phyloP scores from a whole-genome alignment of 2,797 vertebrate species.

The Danio albolineatus region DNA sequence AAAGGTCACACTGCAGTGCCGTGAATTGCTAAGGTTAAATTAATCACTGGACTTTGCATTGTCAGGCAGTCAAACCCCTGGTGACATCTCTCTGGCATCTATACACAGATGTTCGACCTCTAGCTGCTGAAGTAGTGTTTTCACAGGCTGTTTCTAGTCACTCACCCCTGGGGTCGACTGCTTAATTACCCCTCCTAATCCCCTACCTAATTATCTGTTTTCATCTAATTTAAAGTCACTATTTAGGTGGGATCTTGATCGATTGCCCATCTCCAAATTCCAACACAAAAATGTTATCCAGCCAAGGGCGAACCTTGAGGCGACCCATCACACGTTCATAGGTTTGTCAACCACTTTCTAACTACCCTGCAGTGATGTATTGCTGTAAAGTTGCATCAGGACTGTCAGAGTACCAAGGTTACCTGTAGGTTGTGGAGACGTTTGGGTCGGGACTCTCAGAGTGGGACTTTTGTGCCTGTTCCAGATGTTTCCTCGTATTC shows the following conservation, averaged over 20 bases:
- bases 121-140: slow-evolving; percentile 18
- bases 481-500: slow-evolving; percentile 18
- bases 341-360: slow-evolving; percentile 29
- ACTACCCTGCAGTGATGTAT: slow-evolving; percentile 34
- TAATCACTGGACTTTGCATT: slow-evolving; percentile 14
- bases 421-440: slow-evolving; percentile 17
- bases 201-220: slow-evolving; percentile 66
- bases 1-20: neutral
- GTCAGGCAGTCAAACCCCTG: neutral
- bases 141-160: slow-evolving; percentile 12
- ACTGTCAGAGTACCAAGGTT: slow-evolving; percentile 54
- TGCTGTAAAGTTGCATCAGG: slow-evolving; percentile 58
- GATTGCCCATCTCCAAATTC: slow-evolving; percentile 57
- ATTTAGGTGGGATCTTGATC: slow-evolving; percentile 63
- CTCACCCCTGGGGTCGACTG: slow-evolving; percentile 60
- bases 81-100: slow-evolving; percentile 1
- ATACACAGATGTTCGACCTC: slow-evolving; percentile 8
- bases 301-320: slow-evolving; percentile 50
- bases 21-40: slow-evolving; percentile 13
- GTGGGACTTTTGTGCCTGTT: slow-evolving; percentile 11
- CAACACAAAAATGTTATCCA: slow-evolving; percentile 17
- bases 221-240: slow-evolving; percentile 68
- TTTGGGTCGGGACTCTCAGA: slow-evolving; percentile 19
- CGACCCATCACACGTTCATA: slow-evolving; percentile 16
- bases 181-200: slow-evolving; percentile 59